Percentiles rank a stretch among this genome's conserved stretches.
These are phyloP conservation scores for Sebastes aleutianus DNA, from an alignment of 2,797 vertebrate genomes.

Conservation along the genomic window DNA sequence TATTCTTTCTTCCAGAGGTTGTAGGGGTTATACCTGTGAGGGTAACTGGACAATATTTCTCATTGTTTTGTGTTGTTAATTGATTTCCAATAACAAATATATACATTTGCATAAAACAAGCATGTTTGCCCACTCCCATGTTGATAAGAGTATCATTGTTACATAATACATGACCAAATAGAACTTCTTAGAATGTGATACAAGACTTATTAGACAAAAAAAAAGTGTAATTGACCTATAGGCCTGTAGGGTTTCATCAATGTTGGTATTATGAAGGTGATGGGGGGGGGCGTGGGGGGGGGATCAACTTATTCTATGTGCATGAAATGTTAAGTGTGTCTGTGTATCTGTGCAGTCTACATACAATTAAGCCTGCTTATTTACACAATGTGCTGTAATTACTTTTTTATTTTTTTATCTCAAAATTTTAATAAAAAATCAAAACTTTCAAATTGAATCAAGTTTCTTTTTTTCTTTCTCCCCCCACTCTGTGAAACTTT, in stretches of 20 bases:
- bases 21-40: no score
- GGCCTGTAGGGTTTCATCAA: no score
- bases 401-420: neutral
- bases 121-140: no score
- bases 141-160: no score
- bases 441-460: neutral
- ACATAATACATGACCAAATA: no score
- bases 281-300: rapidly evolving
- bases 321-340: neutral
- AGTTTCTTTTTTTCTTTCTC: neutral
- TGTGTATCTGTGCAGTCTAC: neutral
- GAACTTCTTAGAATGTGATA: neutral
- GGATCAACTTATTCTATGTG: neutral
- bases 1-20: no score
- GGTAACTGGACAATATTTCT: no score
- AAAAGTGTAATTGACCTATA: no score
- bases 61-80: no score
- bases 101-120: no score
- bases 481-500: no score
- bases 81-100: no score
- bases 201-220: neutral
- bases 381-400: neutral
- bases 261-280: neutral
- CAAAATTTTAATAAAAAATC: neutral
- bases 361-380: neutral